Evolutionary conservation across 2,113 vertebrate species (phyloP), one percentile per base, ranked within the genome.

Genomic region (Rynchops niger): DNA sequence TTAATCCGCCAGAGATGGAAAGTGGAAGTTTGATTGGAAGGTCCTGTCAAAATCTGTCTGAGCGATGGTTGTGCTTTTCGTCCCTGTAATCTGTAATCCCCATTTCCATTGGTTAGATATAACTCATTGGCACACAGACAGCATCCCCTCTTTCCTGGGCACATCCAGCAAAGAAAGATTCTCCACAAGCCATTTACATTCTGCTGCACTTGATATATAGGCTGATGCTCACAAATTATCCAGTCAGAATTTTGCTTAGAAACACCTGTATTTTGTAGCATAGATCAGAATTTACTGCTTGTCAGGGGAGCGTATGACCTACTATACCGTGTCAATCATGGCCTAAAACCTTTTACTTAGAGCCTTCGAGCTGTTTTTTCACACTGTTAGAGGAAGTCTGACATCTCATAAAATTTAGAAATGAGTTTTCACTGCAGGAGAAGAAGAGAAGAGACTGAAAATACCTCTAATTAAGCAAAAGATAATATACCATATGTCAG

Each of bases 341-440:
- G 71, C 80, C 88, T 77, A 74, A 97, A 97, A 94, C 50, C 81
- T 95, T 93, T 97, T 92, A 84, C 88, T 96, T 95, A 45, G 67
- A 91, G 79, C 83, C 86, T 80, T 55, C 12, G 0, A 86, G 97
- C 90, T 90, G 56, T 93, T 97, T 97, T 97, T 93, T 98, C 94
- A 96, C 95, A 88, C 79, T 84, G 32, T 86, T 85, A 11, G 12
- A 93, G 91, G 84, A 95, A 91, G 92, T 93, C 61, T 97, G 96
- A 97, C 97, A 96, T 92, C 78, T 93, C 96, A 78, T 97, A 97
- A 98, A 97, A 97, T 86, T 96, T 95, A 95, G 76, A 98, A 97
- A 93, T 92, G 2, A 94, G 87, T 96, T 96, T 90, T 79, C 80
- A 91, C 49, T 87, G 56, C 13, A 42, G 32, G 66, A 78, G 91